Evolutionary conservation across 2,888 invertebrate species (phyloP), one percentile per base, ranked within the genome.

Genomic region (Sthenelais limicola): DNA sequence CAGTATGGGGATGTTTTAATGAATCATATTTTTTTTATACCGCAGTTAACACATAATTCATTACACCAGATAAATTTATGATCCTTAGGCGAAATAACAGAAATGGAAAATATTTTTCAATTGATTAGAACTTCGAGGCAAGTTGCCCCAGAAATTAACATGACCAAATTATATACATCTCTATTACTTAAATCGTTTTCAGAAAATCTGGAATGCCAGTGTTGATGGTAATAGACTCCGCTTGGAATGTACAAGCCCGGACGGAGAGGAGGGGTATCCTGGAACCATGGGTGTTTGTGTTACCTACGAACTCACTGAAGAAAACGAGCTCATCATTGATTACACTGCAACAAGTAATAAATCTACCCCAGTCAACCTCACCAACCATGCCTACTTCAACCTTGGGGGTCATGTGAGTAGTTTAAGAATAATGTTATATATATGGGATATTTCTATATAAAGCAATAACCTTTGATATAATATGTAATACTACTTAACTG

Each of bases 311-410:
- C 90, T 96, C 26, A 91, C 91, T 32, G 91, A 93, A 76, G 81
- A 83, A 30, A 94, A 95, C 84, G 91, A 92, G 74, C 89, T 98
- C 51, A 89, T 91, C 74, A 91, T 97, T 4, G 91, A 92, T 75
- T 94, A 94, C 90, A 91, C 90, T 77, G 94, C 94, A 24, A 91
- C 91, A 2, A 91, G 93, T 1, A 92, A 92, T 12, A 93, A 93
- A 83, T 91, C 94, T 0, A 97, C 96, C 0, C 92, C 93, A 18
- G 90, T 97, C 75, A 97, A 95, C 87, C 88, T 98, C 72, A 95
- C 95, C 58, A 94, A 94, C 86, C 93, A 96, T 83, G 92, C 94
- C 0, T 97, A 94, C 87, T 97, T 97, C 88, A 98, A 98, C 89
- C 90, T 98, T 49, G 94, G 92, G 66, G 97, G 97, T 9, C 84